Percentiles rank a stretch among this genome's conserved stretches.
Evolutionary conservation across 2,888 invertebrate genomes (phyloP).

Genomic region (Troides oblongomaculatus): DNA sequence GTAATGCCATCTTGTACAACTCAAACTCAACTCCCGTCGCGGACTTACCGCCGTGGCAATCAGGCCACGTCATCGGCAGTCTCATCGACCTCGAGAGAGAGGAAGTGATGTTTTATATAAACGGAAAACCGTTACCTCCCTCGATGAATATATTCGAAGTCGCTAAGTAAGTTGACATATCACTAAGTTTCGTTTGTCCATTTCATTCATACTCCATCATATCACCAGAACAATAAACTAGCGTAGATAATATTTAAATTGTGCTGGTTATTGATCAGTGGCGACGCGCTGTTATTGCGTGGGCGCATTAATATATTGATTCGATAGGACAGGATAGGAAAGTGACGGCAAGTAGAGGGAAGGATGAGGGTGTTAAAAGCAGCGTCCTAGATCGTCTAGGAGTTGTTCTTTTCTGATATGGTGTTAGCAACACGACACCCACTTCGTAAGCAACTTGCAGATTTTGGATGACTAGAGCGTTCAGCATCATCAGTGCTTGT

Average conservation of each 20-base stretch:
- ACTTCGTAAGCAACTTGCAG: no score
- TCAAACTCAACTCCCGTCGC: slow-evolving; percentile 84
- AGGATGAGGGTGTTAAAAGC: no score
- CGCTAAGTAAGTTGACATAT: slow-evolving; percentile 80
- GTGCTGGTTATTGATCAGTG: background rate
- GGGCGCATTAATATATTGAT: no score
- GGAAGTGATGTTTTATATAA: slow-evolving; percentile 90
- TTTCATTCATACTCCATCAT: background rate
- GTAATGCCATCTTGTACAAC: slow-evolving; percentile 93
- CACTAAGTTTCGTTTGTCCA: background rate
- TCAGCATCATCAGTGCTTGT: no score
- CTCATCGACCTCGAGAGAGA: slow-evolving; percentile 87
- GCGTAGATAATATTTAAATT: background rate
- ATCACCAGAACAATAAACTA: background rate
- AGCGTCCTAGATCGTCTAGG: no score
- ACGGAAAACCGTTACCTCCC: slow-evolving; percentile 85
- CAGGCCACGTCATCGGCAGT: slow-evolving; percentile 92
- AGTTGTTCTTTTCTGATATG: no score
- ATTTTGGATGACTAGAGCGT: no score
- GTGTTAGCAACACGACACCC: no score
- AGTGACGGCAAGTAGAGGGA: no score
- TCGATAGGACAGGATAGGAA: no score
- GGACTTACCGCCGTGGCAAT: slow-evolving; percentile 84
- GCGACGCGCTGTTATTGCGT: background rate
- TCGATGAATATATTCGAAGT: slow-evolving; percentile 87